Evolutionary conservation across 2,113 vertebrate species (phyloP).

Genomic region (Euleptes europaea): DNA sequence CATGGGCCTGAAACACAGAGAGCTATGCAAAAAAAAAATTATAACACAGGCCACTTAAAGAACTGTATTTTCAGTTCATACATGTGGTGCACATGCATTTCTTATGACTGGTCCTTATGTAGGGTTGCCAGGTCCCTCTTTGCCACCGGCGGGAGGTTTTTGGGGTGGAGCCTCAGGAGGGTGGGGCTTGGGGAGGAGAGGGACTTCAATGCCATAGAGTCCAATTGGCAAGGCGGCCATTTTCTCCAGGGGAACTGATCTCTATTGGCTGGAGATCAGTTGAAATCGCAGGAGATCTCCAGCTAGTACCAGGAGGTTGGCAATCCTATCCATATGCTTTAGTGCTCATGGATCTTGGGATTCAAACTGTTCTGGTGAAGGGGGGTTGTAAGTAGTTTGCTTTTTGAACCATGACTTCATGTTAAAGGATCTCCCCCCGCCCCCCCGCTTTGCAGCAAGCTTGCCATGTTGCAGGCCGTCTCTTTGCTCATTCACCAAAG

Average conservation of each 20-base stretch:
- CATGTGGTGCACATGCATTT: conserved; percentile 2
- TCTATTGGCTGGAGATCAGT: too few relatives aligned
- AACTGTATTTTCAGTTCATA: conserved; percentile 44
- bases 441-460: conserved; percentile 50
- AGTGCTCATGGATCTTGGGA: conserved; percentile 37
- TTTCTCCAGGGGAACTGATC: too few relatives aligned
- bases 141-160: too few relatives aligned
- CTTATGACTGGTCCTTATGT: conserved; percentile 31
- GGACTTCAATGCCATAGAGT: too few relatives aligned
- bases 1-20: background rate
- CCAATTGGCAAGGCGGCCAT: too few relatives aligned
- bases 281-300: too few relatives aligned
- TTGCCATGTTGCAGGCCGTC: conserved; percentile 68
- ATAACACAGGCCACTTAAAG: conserved; percentile 49
- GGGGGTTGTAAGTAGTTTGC: conserved; percentile 63
- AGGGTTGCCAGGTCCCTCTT: too few relatives aligned
- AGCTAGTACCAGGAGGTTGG: too few relatives aligned
- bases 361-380: conserved; percentile 73
- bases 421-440: conserved; percentile 60
- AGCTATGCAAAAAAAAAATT: background rate
- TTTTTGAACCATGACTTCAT: conserved; percentile 72
- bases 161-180: too few relatives aligned
- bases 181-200: too few relatives aligned
- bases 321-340: too few relatives aligned
- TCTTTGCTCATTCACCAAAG: conserved; percentile 70